These are phyloP conservation scores for Tarsius wallacei DNA, from an alignment of 2,797 vertebrate genomes.

Conservation along the genomic window DNA sequence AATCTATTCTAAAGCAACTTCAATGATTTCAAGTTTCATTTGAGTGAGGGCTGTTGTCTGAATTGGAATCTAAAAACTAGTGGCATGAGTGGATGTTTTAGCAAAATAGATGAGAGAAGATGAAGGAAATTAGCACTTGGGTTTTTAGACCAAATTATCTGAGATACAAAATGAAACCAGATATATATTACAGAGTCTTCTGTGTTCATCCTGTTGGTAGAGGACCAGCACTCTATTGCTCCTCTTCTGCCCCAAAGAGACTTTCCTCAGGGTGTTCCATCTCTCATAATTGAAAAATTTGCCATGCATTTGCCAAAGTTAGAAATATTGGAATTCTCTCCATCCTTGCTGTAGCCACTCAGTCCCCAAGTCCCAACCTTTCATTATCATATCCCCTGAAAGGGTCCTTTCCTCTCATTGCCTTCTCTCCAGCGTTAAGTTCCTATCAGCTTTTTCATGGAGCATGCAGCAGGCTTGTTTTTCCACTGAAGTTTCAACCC, in stretches of 20 bases:
- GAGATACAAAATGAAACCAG: not conserved
- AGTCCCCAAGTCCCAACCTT: no score
- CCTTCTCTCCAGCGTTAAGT: not conserved
- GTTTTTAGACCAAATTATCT: not conserved
- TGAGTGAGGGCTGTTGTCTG: not conserved
- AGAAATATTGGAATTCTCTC: not conserved
- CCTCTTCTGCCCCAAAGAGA: not conserved
- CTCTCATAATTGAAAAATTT: not conserved
- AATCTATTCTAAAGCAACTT: conserved; percentile 3
- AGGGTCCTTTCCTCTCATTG: not conserved
- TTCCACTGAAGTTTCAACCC: not conserved
- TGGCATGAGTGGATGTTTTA: not conserved
- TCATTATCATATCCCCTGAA: not conserved
- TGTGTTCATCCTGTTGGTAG: not conserved
- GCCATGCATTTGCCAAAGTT: not conserved
- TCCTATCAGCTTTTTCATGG: not conserved
- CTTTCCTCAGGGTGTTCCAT: not conserved
- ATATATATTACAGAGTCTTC: not conserved
- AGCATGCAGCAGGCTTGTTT: not conserved
- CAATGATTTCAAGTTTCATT: not conserved
- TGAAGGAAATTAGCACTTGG: not conserved
- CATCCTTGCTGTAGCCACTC: not conserved
- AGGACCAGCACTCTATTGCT: not conserved
- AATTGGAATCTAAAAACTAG: not conserved
- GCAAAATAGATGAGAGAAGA: not conserved